Conservation (phyloP, 2,113 vertebrate genomes). For the Paralichthys olivaceus region DNA sequence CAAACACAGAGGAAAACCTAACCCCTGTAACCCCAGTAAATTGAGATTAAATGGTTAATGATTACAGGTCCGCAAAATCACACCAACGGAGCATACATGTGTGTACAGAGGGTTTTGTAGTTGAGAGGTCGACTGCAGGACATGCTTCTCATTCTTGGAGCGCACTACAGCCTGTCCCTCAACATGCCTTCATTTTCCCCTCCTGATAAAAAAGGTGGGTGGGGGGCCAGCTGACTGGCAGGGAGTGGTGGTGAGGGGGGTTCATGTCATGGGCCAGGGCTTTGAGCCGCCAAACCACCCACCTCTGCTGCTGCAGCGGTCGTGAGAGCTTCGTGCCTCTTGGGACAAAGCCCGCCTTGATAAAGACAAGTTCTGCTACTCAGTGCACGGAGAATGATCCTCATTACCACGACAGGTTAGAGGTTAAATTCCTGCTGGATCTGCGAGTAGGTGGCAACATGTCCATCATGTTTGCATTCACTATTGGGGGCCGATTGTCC, state of each 20-base stretch:
- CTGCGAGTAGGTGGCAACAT: constrained; percentile 23
- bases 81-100: background rate
- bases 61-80: background rate
- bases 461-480: constrained; percentile 13
- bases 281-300: constrained; percentile 49
- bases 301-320: constrained; percentile 39
- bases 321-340: constrained; percentile 46
- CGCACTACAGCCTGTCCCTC: constrained; percentile 64
- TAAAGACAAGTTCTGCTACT: constrained; percentile 36
- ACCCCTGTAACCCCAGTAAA: too few relatives aligned
- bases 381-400: constrained; percentile 38
- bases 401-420: constrained; percentile 53
- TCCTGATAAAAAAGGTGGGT: constrained; percentile 25
- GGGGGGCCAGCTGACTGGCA: background rate
- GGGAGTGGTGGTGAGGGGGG: background rate
- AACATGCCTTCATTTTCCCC: constrained; percentile 69
- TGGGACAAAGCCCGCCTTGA: constrained; percentile 70
- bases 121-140: constrained; percentile 50
- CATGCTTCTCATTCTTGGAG: constrained; percentile 79
- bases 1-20: too few relatives aligned
- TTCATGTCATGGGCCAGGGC: constrained; percentile 41
- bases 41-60: background rate
- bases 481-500: background rate
- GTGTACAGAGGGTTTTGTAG: constrained; percentile 25
- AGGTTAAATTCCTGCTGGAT: constrained; percentile 49